A percentile compares a stretch with the other conserved stretches of the same genome.
phyloP scores from a whole-genome alignment of 2,888 invertebrate species.

The Coleophora deauratella region DNA sequence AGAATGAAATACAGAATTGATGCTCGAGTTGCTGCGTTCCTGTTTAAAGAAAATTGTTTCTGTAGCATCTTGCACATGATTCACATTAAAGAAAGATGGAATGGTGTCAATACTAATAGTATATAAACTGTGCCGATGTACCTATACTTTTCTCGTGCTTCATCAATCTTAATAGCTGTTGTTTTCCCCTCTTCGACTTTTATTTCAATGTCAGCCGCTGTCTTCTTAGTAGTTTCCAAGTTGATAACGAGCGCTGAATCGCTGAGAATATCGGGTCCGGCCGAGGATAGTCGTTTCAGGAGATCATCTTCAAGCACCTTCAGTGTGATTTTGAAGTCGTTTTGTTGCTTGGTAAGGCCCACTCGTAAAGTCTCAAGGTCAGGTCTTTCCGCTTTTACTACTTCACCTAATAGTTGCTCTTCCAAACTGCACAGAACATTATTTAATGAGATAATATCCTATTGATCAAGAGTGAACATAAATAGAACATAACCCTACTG shows the following conservation, averaged over 20 bases:
- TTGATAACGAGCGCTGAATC: conserved; percentile 94
- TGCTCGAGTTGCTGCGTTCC: conserved; percentile 88
- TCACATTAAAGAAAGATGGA: no score
- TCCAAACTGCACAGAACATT: conserved; percentile 74
- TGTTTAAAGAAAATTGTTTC: conserved; percentile 19
- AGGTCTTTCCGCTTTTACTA: conserved; percentile 93
- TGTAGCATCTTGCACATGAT: no score
- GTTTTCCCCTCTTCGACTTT: conserved; percentile 91
- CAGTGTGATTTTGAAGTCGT: conserved; percentile 93
- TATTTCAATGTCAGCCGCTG: conserved; percentile 90
- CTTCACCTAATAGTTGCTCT: conserved; percentile 93
- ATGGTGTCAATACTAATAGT: no score
- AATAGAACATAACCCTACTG: no score
- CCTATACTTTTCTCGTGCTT: conserved; percentile 91
- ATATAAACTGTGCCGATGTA: no score
- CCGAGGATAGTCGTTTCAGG: conserved; percentile 88
- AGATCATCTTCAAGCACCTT: conserved; percentile 95
- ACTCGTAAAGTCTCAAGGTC: conserved; percentile 89
- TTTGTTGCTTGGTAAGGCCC: conserved; percentile 91
- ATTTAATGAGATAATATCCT: not conserved
- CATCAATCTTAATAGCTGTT: conserved; percentile 91
- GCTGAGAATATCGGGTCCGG: conserved; percentile 92
- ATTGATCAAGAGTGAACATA: no score
- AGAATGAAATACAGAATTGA: conserved; percentile 95
- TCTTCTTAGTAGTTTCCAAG: conserved; percentile 93